Evolutionary conservation across 2,888 invertebrate genomes (phyloP).

Genomic region (Tachystola acroxantha): DNA sequence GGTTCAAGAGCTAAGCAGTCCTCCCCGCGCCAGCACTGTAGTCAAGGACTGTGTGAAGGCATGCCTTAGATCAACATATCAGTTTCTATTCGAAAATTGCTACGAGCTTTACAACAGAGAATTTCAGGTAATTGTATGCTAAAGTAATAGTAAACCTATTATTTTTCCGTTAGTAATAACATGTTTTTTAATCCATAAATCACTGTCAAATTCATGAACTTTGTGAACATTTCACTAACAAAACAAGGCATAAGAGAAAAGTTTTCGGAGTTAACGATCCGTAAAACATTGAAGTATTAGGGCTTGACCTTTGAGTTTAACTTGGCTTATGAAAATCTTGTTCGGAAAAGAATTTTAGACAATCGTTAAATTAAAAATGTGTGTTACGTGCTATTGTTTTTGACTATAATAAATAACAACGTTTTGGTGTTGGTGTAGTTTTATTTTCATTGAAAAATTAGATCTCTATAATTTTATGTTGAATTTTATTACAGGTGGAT

Average conservation of each 20-base stretch:
- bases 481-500: constrained; percentile 80
- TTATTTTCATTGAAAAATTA: neutral
- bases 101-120: constrained; percentile 97
- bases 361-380: neutral
- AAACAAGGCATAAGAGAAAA: constrained; percentile 5
- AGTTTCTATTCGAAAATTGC: constrained; percentile 99
- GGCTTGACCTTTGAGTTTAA: neutral
- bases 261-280: constrained; percentile 8
- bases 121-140: constrained; percentile 83
- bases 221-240: constrained; percentile 4
- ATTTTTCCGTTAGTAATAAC: no score
- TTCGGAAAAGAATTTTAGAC: neutral
- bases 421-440: no score
- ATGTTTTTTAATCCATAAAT: constrained; percentile 7
- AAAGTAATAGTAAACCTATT: neutral
- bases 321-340: neutral
- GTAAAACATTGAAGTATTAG: neutral
- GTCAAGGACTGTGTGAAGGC: constrained; percentile 99
- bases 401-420: no score
- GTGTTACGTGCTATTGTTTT: neutral
- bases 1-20: constrained; percentile 98
- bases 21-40: constrained; percentile 98
- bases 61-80: constrained; percentile 98
- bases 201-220: constrained; percentile 7
- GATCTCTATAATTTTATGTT: neutral